Evolutionary conservation across 2,888 invertebrate species (phyloP).

Genomic region (Aleiodes leptofemur): DNA sequence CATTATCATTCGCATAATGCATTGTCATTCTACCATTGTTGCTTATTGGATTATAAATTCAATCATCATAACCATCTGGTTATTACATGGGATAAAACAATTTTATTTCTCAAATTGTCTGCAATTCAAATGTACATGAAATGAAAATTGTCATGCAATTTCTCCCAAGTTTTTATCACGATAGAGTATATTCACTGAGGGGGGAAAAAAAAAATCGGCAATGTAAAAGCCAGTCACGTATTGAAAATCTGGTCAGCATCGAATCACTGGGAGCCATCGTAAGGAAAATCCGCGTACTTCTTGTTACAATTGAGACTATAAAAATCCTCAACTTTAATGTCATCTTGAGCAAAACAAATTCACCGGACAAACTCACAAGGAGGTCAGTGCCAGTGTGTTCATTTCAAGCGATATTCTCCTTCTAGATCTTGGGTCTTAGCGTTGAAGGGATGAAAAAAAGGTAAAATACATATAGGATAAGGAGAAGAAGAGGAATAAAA

Average conservation of each 20-base stretch:
- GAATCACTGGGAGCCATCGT: conserved; percentile 29
- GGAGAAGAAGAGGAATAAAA: background rate
- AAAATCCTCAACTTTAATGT: conserved; percentile 10
- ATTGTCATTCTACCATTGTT: conserved; percentile 3
- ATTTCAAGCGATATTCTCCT: conserved; percentile 76
- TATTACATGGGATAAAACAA: background rate
- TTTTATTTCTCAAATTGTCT: background rate
- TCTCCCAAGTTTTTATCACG: conserved; percentile 55
- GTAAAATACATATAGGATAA: conserved; percentile 10
- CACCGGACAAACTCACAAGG: conserved; percentile 60
- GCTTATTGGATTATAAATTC: background rate
- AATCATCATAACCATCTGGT: background rate
- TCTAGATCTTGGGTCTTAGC: conserved; percentile 48
- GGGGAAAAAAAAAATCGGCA: conserved; percentile 5
- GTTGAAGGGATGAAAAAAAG: background rate
- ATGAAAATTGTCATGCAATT: conserved; percentile 58
- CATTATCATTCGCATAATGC: background rate
- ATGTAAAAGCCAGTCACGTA: conserved; percentile 67
- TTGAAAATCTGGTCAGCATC: conserved; percentile 67
- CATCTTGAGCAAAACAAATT: conserved; percentile 65
- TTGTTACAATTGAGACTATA: conserved; percentile 6
- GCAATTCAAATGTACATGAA: background rate
- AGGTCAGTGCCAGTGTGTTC: conserved; percentile 58
- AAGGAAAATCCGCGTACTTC: conserved; percentile 19
- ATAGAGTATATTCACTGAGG: conserved; percentile 41